These are phyloP conservation scores for Scytalopus superciliaris DNA, from an alignment of 2,113 vertebrate species.

Conservation along the genomic window DNA sequence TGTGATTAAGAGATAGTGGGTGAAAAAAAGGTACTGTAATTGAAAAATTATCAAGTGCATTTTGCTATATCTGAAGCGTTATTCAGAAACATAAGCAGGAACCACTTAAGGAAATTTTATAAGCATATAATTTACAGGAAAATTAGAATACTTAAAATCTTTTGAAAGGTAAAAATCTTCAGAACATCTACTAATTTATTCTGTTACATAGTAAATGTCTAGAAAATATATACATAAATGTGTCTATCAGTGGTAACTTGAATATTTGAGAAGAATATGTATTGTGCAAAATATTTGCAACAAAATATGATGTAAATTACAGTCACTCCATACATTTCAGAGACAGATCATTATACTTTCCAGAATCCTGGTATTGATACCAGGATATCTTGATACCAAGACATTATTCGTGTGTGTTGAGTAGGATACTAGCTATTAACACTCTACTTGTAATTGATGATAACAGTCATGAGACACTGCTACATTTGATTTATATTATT, in stretches of 20 bases:
- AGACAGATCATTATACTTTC: background rate
- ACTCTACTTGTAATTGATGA: background rate
- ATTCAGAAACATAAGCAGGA: background rate
- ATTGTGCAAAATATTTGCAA: background rate
- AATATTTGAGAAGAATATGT: background rate
- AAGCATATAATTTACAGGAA: background rate
- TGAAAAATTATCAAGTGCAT: background rate
- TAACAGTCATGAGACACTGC: background rate
- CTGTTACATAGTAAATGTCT: background rate
- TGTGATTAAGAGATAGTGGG: background rate
- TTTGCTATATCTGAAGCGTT: background rate
- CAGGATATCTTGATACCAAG: background rate
- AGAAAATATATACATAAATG: background rate
- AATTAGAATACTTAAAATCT: background rate
- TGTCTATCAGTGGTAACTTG: background rate
- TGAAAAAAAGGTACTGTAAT: fast-evolving
- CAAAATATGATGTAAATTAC: background rate
- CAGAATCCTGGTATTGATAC: background rate
- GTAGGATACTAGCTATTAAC: background rate
- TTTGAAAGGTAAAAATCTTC: background rate
- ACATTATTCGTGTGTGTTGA: background rate
- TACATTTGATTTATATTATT: background rate
- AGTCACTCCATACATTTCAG: background rate
- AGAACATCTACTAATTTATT: background rate
- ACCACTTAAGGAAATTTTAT: background rate